Evolutionary conservation across 2,113 vertebrate genomes (phyloP).

Genomic region (Cardinalis cardinalis): DNA sequence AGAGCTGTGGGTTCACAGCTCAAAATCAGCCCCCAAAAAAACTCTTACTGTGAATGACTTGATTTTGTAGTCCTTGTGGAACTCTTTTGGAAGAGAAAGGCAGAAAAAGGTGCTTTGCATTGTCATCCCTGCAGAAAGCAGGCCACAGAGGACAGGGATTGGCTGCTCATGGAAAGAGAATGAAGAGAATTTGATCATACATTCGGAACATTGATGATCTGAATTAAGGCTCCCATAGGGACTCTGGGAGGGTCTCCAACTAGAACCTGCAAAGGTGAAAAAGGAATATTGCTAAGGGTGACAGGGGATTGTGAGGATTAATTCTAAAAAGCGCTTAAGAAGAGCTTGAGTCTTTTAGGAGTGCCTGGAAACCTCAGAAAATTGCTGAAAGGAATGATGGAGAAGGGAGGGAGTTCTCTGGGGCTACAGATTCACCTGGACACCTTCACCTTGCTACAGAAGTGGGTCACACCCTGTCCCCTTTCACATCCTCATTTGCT

Average conservation of each 20-base stretch:
- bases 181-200: background rate
- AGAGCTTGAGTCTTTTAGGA: background rate
- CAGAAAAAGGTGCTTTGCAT: background rate
- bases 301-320: background rate
- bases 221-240: background rate
- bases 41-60: background rate
- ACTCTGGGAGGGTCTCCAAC: background rate
- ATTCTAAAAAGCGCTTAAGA: background rate
- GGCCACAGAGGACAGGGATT: background rate
- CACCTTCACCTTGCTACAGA: background rate
- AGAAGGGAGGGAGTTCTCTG: background rate
- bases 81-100: rapidly evolving
- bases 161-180: background rate
- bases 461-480: background rate
- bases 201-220: rapidly evolving
- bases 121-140: rapidly evolving
- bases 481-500: background rate
- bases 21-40: background rate
- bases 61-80: background rate
- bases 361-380: background rate
- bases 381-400: background rate
- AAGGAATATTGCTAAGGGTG: background rate
- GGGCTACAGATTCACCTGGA: background rate
- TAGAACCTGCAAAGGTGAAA: background rate
- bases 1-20: background rate